Base-by-base conservation (phyloP, 2,113 vertebrate genomes). In the Trinectes maculatus region DNA sequence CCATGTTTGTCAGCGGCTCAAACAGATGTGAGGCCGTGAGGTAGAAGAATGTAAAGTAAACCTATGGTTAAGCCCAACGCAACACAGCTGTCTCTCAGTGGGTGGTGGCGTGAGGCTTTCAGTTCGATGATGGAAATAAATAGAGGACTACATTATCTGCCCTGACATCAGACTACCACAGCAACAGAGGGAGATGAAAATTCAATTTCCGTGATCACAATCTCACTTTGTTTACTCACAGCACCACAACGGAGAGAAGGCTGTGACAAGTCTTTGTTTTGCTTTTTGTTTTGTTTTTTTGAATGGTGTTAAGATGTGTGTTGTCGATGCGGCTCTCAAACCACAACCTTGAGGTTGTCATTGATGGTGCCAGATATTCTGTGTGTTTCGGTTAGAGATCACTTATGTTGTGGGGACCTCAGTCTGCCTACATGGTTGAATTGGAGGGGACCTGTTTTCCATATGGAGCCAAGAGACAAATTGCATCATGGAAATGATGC, bases 271-370 rank as follows among this genome's bases (percentile, higher is more conserved):
- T 42, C 21, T 43, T 53, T 44, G 15, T 58, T 12, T 44, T 21
- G 1, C 22, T 31, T 52, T 24, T 44, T 29, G 18, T 9, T 24
- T 12, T 47, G 52, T 28, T 24, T 39, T n/a, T 31, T 33, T 22
- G 19, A 7, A 2, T 18, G 21, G 54, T 28, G 29, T 34, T 25
- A 55, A 33, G 16, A 61, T 49, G 8, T 53, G 29, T 31, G 9
- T 49, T 11, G 7, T 71, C 4, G 19, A 34, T 24, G 13, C 21
- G 40, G 37, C 69, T 55, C 28, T 31, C 11, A 33, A 39, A 51
- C 15, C 46, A 47, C 39, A 51, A 71, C 72, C 66, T 77, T 81
- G 69, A 49, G 36, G 10, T 18, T 63, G 58, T 78, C 72, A 75
- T 75, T 84, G 64, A 34, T 25, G 42, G 46, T 57, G 43, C 26